A percentile compares a stretch with the other conserved stretches of the same genome.
phyloP scores from a whole-genome alignment of 2,888 invertebrate genomes.

The Watsonalla cultraria region DNA sequence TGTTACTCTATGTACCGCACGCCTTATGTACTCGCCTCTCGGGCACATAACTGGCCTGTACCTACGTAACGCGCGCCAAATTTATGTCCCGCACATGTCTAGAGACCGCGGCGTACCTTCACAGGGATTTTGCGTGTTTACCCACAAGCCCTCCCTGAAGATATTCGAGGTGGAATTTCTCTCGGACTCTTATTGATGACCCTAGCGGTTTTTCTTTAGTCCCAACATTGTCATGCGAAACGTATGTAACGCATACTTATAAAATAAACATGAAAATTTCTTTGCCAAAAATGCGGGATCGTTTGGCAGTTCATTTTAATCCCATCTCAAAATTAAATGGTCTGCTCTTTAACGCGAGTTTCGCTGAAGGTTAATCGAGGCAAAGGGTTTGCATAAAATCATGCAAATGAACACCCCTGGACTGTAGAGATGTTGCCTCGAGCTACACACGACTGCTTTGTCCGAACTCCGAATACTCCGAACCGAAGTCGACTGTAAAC shows the following conservation, averaged over 20 bases:
- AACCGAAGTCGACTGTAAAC: slow-evolving; percentile 52
- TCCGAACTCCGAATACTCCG: slow-evolving; percentile 16
- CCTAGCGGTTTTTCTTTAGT: slow-evolving; percentile 42
- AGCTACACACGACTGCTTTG: slow-evolving; percentile 37
- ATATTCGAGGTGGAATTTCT: slow-evolving; percentile 70
- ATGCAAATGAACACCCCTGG: slow-evolving; percentile 37
- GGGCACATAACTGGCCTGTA: slow-evolving; percentile 71
- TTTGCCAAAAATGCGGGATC: neutral
- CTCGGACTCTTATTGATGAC: slow-evolving; percentile 72
- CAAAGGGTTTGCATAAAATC: slow-evolving; percentile 39
- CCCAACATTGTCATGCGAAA: slow-evolving; percentile 14
- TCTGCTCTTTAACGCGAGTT: slow-evolving; percentile 1
- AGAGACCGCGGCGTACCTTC: slow-evolving; percentile 76
- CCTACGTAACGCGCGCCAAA: slow-evolving; percentile 76
- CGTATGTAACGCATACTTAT: neutral
- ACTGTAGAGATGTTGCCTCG: slow-evolving; percentile 32
- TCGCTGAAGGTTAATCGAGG: slow-evolving; percentile 31
- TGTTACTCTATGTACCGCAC: slow-evolving; percentile 71
- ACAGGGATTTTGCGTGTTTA: slow-evolving; percentile 78
- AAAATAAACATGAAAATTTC: neutral
- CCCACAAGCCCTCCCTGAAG: slow-evolving; percentile 64
- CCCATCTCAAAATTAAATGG: slow-evolving; percentile 5
- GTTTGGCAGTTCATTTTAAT: slow-evolving; percentile 2
- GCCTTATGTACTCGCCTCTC: slow-evolving; percentile 57
- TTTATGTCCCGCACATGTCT: slow-evolving; percentile 79